phyloP scores from a whole-genome alignment of 2,888 invertebrate species.

The Luffia ferchaultella region DNA sequence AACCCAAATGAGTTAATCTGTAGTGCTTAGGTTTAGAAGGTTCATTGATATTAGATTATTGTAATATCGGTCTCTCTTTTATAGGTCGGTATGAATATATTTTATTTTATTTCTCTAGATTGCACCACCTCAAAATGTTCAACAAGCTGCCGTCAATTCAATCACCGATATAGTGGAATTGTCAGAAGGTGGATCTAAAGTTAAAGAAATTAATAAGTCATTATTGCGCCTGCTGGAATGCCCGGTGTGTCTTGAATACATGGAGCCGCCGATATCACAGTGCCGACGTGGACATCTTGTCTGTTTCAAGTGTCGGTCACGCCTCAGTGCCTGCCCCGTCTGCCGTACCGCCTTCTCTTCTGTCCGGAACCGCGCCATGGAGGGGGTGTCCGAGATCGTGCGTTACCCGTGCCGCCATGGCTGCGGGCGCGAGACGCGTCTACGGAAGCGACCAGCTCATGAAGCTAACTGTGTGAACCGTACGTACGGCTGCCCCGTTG shows the following conservation, averaged over 20 bases:
- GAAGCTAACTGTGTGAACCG: slow-evolving; percentile 53
- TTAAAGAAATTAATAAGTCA: no score
- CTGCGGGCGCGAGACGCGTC: slow-evolving; percentile 48
- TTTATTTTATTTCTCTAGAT: no score
- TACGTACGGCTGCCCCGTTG: slow-evolving; percentile 52
- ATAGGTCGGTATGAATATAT: no score
- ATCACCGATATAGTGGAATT: no score
- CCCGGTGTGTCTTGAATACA: slow-evolving; percentile 70
- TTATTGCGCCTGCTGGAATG: slow-evolving; percentile 63
- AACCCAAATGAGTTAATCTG: no score
- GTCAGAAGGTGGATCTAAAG: no score
- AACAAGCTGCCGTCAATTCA: no score
- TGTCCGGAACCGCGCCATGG: slow-evolving; percentile 61
- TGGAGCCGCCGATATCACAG: slow-evolving; percentile 69
- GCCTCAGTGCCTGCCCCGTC: slow-evolving; percentile 65
- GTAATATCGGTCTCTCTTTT: no score
- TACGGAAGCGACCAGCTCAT: slow-evolving; percentile 47
- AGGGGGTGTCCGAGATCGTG: slow-evolving; percentile 59
- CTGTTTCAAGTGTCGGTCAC: slow-evolving; percentile 62
- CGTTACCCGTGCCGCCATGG: slow-evolving; percentile 64
- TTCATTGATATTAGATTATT: no score
- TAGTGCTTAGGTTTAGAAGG: no score
- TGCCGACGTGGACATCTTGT: slow-evolving; percentile 71
- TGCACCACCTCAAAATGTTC: no score
- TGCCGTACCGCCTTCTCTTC: slow-evolving; percentile 63